Conservation (phyloP, 2,797 vertebrate species). For the Sardinella longiceps region DNA sequence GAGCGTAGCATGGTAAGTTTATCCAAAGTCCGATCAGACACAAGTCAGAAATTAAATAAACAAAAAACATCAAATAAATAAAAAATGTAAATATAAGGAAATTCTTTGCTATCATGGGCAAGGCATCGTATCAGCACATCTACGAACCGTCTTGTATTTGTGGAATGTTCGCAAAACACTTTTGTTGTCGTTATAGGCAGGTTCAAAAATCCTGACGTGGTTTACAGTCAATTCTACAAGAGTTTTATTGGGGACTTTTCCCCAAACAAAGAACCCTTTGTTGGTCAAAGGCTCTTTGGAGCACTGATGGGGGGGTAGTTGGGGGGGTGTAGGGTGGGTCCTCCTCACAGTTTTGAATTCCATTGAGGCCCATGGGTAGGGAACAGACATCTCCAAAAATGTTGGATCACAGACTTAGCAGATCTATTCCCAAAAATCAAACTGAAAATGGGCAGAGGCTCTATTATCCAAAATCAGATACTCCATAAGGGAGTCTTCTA, state of each 20-base stretch:
- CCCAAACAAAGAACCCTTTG: constrained; percentile 11
- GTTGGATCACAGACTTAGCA: too few relatives aligned
- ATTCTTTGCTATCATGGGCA: background rate
- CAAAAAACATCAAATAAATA: too few relatives aligned
- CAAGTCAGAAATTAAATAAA: background rate
- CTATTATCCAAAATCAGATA: background rate
- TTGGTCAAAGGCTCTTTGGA: background rate
- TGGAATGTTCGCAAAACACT: background rate
- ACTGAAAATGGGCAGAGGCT: background rate
- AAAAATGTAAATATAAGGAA: background rate
- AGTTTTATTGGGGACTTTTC: background rate
- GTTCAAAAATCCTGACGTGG: background rate
- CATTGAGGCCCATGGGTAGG: background rate
- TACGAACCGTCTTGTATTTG: background rate
- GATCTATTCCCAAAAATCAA: too few relatives aligned
- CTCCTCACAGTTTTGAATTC: background rate
- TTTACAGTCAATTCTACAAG: background rate
- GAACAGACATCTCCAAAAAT: background rate
- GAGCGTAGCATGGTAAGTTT: background rate
- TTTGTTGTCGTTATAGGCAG: background rate
- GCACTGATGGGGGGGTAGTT: background rate
- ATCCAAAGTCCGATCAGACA: background rate
- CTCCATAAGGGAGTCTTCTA: background rate
- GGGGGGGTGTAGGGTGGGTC: background rate
- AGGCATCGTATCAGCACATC: background rate